Evolutionary conservation across 2,113 vertebrate genomes (phyloP).

Genomic region (Herpailurus yagouaroundi): DNA sequence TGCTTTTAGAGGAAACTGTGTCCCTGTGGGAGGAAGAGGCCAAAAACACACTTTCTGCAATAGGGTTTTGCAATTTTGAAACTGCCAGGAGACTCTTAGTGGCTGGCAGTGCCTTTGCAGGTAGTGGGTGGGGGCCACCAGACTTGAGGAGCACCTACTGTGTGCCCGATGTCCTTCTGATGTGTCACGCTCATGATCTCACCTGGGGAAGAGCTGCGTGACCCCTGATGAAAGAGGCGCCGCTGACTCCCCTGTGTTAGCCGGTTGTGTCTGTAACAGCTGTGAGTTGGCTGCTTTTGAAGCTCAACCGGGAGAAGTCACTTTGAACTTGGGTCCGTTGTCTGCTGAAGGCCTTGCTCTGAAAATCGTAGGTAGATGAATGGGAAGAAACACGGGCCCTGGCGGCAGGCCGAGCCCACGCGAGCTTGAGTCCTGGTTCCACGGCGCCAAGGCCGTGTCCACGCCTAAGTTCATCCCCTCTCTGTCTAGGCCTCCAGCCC

Average conservation of each 20-base stretch:
- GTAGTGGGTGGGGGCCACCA: background rate
- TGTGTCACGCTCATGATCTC: fast-evolving
- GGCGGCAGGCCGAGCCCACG: background rate
- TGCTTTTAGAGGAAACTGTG: background rate
- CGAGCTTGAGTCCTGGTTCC: background rate
- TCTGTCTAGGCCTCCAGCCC: background rate
- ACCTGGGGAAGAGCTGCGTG: background rate
- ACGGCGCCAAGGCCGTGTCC: background rate
- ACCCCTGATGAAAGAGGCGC: background rate
- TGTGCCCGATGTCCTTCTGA: background rate
- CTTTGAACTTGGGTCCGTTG: background rate
- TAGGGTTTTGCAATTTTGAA: background rate
- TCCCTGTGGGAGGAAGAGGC: background rate
- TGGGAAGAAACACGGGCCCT: background rate
- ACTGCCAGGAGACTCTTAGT: too few relatives aligned
- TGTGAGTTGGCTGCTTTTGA: background rate
- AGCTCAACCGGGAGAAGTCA: background rate
- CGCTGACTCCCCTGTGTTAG: fast-evolving
- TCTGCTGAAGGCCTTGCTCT: background rate
- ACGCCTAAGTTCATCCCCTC: background rate
- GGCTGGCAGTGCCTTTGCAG: background rate
- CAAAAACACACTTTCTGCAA: background rate
- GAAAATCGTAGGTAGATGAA: background rate
- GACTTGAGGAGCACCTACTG: background rate
- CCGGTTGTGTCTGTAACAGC: background rate